These are phyloP conservation scores for Myathropa florea DNA, from an alignment of 2,888 invertebrate genomes.

Conservation along the genomic window DNA sequence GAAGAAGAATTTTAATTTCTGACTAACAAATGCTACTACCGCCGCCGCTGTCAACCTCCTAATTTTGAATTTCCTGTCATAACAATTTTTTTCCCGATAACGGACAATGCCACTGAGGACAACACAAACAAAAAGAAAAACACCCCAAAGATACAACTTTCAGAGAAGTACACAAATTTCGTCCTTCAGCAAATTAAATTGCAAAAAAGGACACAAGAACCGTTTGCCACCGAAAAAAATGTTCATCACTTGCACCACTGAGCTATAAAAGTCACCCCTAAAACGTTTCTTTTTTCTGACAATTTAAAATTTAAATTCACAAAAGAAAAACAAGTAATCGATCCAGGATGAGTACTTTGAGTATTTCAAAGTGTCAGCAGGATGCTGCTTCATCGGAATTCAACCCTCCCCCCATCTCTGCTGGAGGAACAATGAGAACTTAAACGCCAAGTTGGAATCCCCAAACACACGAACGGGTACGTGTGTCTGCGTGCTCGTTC, in stretches of 20 bases:
- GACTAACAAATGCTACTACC: conserved; percentile 52
- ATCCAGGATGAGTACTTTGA: conserved; percentile 36
- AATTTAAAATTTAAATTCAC: conserved; percentile 11
- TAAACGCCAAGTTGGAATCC: conserved; percentile 36
- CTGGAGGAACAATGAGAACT: conserved; percentile 34
- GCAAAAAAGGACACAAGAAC: conserved; percentile 24
- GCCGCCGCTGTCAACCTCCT: conserved; percentile 28
- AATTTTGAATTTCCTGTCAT: conserved; percentile 66
- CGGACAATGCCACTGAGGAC: conserved; percentile 28
- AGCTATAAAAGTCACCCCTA: conserved; percentile 53
- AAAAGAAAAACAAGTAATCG: conserved; percentile 27
- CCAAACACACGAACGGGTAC: conserved; percentile 12
- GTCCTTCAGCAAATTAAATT: conserved; percentile 30
- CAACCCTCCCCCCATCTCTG: neutral
- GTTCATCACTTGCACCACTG: conserved; percentile 60
- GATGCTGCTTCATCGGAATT: conserved; percentile 50
- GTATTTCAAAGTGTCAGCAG: conserved; percentile 47
- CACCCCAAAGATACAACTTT: conserved; percentile 46
- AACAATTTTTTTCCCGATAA: conserved; percentile 59
- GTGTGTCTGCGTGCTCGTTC: conserved; percentile 37
- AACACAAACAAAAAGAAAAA: conserved; percentile 3
- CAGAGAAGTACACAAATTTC: conserved; percentile 19
- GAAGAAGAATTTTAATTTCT: conserved; percentile 49
- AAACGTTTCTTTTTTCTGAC: conserved; percentile 28
- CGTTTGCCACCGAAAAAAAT: conserved; percentile 53